Conservation (phyloP, 2,888 invertebrate species). For the Caenorhabditis sinica region DNA sequence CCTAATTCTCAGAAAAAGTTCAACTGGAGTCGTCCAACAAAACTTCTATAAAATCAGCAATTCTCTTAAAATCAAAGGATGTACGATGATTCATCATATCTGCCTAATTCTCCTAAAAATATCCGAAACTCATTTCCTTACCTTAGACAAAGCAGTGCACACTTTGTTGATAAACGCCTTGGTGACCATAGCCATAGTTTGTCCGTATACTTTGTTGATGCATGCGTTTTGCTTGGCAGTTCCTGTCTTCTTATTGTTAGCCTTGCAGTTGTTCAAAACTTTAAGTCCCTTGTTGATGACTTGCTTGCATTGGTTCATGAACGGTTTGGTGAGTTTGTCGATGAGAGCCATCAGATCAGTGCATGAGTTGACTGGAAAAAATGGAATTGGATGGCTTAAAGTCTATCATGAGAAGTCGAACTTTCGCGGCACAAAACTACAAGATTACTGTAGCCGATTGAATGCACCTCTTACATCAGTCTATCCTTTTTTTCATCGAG, state of each 20-base stretch:
- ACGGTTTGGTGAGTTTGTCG: slow-evolving; percentile 41
- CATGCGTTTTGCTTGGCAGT: slow-evolving; percentile 52
- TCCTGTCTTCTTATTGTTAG: slow-evolving; percentile 45
- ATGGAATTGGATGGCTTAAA: too few relatives aligned
- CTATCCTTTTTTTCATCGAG: too few relatives aligned
- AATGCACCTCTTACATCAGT: too few relatives aligned
- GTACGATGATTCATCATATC: neutral
- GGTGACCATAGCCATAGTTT: slow-evolving; percentile 52
- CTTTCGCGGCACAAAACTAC: too few relatives aligned
- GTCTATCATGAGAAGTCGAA: too few relatives aligned
- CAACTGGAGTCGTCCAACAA: too few relatives aligned
- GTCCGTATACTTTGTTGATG: slow-evolving; percentile 48
- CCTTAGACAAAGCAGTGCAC: slow-evolving; percentile 53
- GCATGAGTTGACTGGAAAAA: slow-evolving; percentile 57
- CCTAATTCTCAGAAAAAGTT: too few relatives aligned
- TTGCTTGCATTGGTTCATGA: slow-evolving; percentile 50
- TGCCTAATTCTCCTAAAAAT: neutral
- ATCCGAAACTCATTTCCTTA: neutral
- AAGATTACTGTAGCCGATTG: too few relatives aligned
- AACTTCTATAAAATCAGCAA: too few relatives aligned
- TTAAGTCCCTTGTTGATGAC: slow-evolving; percentile 47
- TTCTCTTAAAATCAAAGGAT: too few relatives aligned
- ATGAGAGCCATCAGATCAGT: slow-evolving; percentile 46
- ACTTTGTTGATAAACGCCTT: slow-evolving; percentile 57
- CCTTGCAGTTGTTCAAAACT: slow-evolving; percentile 48